phyloP scores from a whole-genome alignment of 2,797 vertebrate genomes.

The Silurus lanzhouensis region DNA sequence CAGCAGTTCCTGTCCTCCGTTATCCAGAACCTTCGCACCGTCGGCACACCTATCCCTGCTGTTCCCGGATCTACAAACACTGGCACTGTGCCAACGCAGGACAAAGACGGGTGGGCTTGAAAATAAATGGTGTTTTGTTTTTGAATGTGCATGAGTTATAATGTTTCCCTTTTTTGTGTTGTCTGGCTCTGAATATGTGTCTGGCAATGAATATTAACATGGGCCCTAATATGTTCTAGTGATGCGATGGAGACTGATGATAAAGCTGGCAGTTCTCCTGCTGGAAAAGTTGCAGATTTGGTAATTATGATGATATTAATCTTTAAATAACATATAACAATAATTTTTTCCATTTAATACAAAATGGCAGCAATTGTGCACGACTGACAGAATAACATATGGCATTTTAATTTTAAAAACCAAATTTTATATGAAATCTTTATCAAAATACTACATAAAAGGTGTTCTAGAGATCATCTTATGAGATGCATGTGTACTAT shows the following conservation, averaged over 20 bases:
- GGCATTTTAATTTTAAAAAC: too few relatives aligned
- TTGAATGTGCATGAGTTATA: neutral
- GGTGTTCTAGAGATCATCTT: neutral
- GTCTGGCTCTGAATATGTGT: neutral
- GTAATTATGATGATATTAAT: conserved; percentile 67
- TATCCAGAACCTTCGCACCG: conserved; percentile 93
- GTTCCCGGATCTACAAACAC: conserved; percentile 97
- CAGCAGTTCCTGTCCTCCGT: conserved; percentile 98
- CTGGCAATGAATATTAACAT: neutral
- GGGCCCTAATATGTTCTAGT: conserved; percentile 64
- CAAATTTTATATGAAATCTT: neutral
- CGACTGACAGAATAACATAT: neutral
- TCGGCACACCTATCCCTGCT: conserved; percentile 91
- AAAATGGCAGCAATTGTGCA: neutral
- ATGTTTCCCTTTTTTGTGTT: neutral
- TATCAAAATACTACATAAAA: neutral
- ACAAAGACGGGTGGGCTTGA: conserved; percentile 85
- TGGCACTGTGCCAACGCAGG: conserved; percentile 85
- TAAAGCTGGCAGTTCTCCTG: conserved; percentile 81
- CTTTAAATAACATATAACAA: neutral
- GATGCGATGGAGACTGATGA: conserved; percentile 97
- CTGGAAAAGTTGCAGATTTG: conserved; percentile 80
- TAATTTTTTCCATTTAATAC: neutral
- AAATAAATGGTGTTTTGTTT: neutral
- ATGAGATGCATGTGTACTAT: neutral